A percentile compares a stretch with the other conserved stretches of the same genome.
Conservation (phyloP, 2,888 invertebrate genomes). For the Cremastinae sp. region DNA sequence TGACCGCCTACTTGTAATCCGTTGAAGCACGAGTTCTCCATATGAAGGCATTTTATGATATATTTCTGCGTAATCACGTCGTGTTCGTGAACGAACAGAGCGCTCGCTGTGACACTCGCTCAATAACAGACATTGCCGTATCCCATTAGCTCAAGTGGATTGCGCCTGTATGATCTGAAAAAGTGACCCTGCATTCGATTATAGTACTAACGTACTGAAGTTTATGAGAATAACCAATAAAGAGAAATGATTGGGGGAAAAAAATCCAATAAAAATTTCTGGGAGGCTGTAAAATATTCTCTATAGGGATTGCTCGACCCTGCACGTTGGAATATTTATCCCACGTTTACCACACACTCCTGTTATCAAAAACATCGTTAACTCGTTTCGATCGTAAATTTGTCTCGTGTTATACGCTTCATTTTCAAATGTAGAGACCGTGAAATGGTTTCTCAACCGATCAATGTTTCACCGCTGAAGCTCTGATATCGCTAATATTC, state of each 20-base stretch:
- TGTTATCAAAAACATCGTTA: conserved; percentile 31
- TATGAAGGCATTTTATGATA: not conserved
- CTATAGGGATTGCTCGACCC: conserved; percentile 22
- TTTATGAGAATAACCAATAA: not conserved
- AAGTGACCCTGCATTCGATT: conserved; percentile 13
- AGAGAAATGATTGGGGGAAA: conserved; percentile 1
- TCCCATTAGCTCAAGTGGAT: conserved; percentile 37
- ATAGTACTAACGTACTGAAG: conserved; percentile 5
- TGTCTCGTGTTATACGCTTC: conserved; percentile 10
- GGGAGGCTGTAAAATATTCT: conserved; percentile 25
- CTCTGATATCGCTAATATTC: not conserved
- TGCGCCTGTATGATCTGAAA: conserved; percentile 1
- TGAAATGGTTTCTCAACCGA: conserved; percentile 26
- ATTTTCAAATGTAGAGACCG: conserved; percentile 26
- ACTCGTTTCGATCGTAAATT: conserved; percentile 38
- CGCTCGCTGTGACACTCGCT: conserved; percentile 29
- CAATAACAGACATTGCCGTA: conserved; percentile 21
- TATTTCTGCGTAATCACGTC: conserved; percentile 9
- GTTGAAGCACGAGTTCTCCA: not conserved
- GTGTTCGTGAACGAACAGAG: conserved; percentile 3
- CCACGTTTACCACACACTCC: not conserved
- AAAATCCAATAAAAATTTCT: conserved; percentile 7
- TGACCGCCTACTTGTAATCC: not conserved
- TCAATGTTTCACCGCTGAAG: not conserved
- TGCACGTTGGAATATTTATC: conserved; percentile 29